Conservation (phyloP, 2,113 vertebrate species). For the Pontoporia blainvillei region DNA sequence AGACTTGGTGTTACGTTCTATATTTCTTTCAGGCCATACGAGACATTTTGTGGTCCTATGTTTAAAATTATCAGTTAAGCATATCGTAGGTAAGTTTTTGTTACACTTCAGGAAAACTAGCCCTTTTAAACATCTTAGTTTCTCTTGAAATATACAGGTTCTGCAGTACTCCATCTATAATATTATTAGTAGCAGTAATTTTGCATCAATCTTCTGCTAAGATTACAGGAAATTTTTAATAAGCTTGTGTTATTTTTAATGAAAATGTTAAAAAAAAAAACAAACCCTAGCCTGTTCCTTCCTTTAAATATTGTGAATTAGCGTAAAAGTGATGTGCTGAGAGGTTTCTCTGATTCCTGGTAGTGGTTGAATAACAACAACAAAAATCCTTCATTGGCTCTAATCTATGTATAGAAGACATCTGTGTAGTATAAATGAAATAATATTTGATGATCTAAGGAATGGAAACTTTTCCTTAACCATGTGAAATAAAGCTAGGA, state of each 20-base stretch:
- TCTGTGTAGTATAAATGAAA: conserved; percentile 77
- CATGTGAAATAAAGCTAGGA: conserved; percentile 79
- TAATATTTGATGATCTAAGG: conserved; percentile 80
- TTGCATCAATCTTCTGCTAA: neutral
- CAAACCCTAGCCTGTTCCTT: conserved; percentile 32
- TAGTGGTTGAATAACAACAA: conserved; percentile 31
- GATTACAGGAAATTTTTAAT: conserved; percentile 54
- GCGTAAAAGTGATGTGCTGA: conserved; percentile 33
- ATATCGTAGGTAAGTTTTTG: neutral
- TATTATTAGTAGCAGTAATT: neutral
- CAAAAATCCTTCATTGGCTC: conserved; percentile 49
- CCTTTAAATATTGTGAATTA: conserved; percentile 50
- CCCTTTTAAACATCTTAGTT: conserved; percentile 7
- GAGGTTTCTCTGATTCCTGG: conserved; percentile 16
- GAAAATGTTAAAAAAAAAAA: conserved; percentile 48
- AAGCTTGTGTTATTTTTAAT: conserved; percentile 49
- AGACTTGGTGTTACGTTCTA: neutral
- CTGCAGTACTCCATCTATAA: neutral
- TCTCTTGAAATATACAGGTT: conserved; percentile 18
- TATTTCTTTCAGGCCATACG: conserved; percentile 9
- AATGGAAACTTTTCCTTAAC: conserved; percentile 77
- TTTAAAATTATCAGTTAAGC: conserved; percentile 48
- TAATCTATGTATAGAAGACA: conserved; percentile 69
- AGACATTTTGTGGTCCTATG: neutral
- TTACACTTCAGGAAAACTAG: neutral